phyloP scores from a whole-genome alignment of 1,140 invertebrate genomes.

The Drosophila lacertosa region DNA sequence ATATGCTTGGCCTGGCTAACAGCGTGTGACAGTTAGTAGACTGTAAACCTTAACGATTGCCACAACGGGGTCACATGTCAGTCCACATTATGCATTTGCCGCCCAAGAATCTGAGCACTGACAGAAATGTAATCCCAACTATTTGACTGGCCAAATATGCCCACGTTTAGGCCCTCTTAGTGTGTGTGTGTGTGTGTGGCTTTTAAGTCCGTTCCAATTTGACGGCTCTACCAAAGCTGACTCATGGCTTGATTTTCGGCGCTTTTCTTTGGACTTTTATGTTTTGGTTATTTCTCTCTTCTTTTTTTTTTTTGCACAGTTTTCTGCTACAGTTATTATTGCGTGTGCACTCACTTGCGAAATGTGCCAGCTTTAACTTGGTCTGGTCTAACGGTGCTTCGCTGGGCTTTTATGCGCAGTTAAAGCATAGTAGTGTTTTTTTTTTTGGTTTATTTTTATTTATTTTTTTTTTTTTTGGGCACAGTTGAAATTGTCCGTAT shows the following conservation, averaged over 20 bases:
- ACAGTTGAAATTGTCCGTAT: slow-evolving; percentile 5
- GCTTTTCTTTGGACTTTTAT: background rate
- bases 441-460: background rate
- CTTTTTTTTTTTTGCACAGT: slow-evolving; percentile 24
- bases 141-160: background rate
- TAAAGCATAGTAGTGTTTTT: slow-evolving; percentile 8
- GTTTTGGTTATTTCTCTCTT: background rate
- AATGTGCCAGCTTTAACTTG: slow-evolving; percentile 22
- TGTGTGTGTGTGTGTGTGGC: too few species aligned
- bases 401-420: slow-evolving; percentile 28
- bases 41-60: slow-evolving; percentile 81
- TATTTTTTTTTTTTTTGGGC: slow-evolving; percentile 1
- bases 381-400: slow-evolving; percentile 32
- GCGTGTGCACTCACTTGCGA: slow-evolving; percentile 49
- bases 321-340: slow-evolving; percentile 54
- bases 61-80: slow-evolving; percentile 69
- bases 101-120: slow-evolving; percentile 6
- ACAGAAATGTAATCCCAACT: background rate
- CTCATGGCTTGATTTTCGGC: slow-evolving; percentile 31
- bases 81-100: slow-evolving; percentile 1
- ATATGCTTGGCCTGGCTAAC: slow-evolving; percentile 54
- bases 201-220: slow-evolving; percentile 32
- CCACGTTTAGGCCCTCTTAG: background rate
- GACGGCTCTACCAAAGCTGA: slow-evolving; percentile 5
- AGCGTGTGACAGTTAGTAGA: slow-evolving; percentile 64